Conservation (phyloP, 2,797 vertebrate genomes). For the Propithecus perrieri region DNA sequence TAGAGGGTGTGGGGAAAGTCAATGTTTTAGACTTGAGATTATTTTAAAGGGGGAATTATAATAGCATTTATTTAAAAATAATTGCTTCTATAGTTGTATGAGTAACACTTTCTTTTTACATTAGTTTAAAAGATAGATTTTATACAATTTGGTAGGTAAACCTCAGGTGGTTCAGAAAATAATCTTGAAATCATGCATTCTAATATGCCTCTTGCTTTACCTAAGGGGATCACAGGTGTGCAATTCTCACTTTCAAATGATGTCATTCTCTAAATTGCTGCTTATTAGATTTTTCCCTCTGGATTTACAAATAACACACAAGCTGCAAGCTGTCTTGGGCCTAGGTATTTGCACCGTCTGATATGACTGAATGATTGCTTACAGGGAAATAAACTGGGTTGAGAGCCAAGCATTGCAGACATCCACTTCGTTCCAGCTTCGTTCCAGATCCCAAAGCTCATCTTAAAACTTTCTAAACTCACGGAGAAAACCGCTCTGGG, state of each 20-base stretch:
- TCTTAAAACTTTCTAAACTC: background rate
- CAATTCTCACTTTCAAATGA: background rate
- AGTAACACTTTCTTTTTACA: background rate
- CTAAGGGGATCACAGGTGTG: background rate
- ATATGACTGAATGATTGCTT: background rate
- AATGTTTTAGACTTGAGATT: background rate
- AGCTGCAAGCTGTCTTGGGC: background rate
- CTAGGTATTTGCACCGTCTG: background rate
- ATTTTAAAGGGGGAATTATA: conserved; percentile 31
- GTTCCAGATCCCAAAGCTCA: background rate
- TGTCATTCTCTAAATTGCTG: conserved; percentile 15
- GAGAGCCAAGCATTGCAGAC: background rate
- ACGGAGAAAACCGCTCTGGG: conserved; percentile 1
- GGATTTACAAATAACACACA: conserved; percentile 40
- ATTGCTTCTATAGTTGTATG: background rate
- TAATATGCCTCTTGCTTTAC: background rate
- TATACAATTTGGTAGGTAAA: conserved; percentile 23
- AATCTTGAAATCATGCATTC: background rate
- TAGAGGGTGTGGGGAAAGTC: background rate
- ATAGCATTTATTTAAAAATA: conserved; percentile 20
- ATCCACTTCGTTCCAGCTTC: background rate
- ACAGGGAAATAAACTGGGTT: background rate
- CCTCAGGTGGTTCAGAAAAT: conserved; percentile 1
- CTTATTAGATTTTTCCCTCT: background rate
- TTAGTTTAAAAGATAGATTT: conserved; percentile 28